Evolutionary conservation across 2,797 vertebrate species (phyloP).

Genomic region (Trichosurus vulpecula): DNA sequence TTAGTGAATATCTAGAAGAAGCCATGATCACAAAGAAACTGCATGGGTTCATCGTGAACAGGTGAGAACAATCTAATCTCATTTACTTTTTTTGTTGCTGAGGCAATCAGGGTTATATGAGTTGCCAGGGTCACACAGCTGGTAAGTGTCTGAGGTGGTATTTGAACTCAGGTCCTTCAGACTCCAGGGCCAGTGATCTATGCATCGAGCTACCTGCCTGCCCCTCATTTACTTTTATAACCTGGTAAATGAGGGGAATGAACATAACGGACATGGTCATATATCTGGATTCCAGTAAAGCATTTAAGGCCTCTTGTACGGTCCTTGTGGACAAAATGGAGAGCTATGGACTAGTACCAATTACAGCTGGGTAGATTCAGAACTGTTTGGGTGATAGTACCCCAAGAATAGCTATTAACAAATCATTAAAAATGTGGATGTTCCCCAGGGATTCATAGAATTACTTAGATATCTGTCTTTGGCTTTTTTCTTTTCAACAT

Average conservation of each 20-base stretch:
- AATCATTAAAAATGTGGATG: neutral
- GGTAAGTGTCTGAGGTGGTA: neutral
- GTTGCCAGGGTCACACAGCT: neutral
- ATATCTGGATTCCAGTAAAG: neutral
- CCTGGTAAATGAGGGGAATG: neutral
- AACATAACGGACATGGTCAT: neutral
- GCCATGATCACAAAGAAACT: neutral
- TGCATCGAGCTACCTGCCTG: neutral
- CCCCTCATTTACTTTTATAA: neutral
- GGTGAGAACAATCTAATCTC: neutral
- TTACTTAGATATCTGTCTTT: neutral
- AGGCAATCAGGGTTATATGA: neutral
- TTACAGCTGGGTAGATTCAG: neutral
- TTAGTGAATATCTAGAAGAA: neutral
- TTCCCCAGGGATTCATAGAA: neutral
- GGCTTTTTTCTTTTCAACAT: neutral
- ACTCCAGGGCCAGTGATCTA: neutral
- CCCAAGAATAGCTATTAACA: neutral
- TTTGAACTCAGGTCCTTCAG: neutral
- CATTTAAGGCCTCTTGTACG: neutral
- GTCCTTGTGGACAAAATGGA: neutral
- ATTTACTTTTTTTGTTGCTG: too few relatives aligned
- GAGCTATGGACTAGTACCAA: neutral
- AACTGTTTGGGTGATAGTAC: neutral
- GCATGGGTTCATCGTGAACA: neutral